Conservation (phyloP, 2,888 invertebrate genomes). For the Ornithoptera alexandrae region DNA sequence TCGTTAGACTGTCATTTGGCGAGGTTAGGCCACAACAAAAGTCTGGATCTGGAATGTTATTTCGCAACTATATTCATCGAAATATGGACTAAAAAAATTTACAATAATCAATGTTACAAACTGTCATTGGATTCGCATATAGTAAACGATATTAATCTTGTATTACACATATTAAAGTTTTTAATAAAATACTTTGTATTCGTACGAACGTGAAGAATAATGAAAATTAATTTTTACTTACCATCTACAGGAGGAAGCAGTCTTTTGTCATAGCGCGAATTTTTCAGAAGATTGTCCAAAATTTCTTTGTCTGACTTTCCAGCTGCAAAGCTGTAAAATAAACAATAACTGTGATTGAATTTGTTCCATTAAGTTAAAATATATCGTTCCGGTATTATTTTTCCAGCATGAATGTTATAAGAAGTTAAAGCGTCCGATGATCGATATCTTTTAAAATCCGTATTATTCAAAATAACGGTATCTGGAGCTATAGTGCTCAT, state of each 20-base stretch:
- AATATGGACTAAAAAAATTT: background rate
- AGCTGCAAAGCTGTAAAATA: slow-evolving; percentile 88
- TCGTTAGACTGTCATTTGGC: slow-evolving; percentile 86
- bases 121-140: background rate
- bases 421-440: background rate
- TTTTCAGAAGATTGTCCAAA: slow-evolving; percentile 92
- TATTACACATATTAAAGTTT: background rate
- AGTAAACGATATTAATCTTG: background rate
- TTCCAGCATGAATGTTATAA: too few relatives aligned
- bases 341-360: background rate
- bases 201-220: background rate
- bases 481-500: background rate
- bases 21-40: slow-evolving; percentile 92
- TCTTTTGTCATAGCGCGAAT: slow-evolving; percentile 95
- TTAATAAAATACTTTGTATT: background rate
- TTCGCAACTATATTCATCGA: slow-evolving; percentile 34
- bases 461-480: background rate
- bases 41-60: slow-evolving; percentile 90
- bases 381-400: too few relatives aligned
- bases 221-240: slow-evolving; percentile 53
- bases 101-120: background rate
- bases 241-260: slow-evolving; percentile 94
- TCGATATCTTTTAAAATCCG: background rate
- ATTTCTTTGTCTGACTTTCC: slow-evolving; percentile 96
- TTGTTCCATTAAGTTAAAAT: background rate